Evolutionary conservation across 2,888 invertebrate genomes (phyloP), one percentile per base, ranked within the genome.

Genomic region (Caenorhabditis uteleia): DNA sequence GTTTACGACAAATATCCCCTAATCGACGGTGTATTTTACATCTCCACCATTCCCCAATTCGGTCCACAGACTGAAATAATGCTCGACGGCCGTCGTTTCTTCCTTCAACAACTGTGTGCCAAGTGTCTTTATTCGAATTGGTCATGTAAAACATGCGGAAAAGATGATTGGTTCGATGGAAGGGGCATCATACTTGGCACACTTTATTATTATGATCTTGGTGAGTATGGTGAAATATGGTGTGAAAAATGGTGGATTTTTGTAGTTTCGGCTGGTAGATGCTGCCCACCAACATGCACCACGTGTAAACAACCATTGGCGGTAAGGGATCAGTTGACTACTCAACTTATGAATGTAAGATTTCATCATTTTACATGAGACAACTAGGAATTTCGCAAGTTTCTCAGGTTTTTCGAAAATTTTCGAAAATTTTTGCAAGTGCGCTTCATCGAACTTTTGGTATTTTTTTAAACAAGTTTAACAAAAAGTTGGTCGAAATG

Each of bases 191-290:
- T 95, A 57, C 88, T 95, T 58, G 95, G 95, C 73, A 94, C 95
- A 70, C 94, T 95, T 92, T 97, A 97, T 87, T 91, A 93, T 62
- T 97, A 94, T 84, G 95, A 97, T 86, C 92, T 97, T 78, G 95
- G 70, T 70, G 29, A 50, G 70, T 56, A 27, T 5, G 12, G 6
- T 21, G 16, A 38, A 39, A 39, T 14, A 29, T 18, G 25, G 14
- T n/a, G n/a, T 21, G 23, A 40, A 31, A 6, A 38, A 45, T 26
- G 12, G 23, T 8, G 10, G 18, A 44, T 21, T 12, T n/a, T 21
- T 61, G 27, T 59, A 66, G 66, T 97, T 85, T 95, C 95, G 84
- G 93, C 95, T 65, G 91, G 91, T 86, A 93, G 94, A 18, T 74
- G 74, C 53, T 74, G 74, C 21, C 58, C 74, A 40, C 57, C 71